Conservation (phyloP, 2,888 invertebrate genomes). For the Melipona bicolor region DNA sequence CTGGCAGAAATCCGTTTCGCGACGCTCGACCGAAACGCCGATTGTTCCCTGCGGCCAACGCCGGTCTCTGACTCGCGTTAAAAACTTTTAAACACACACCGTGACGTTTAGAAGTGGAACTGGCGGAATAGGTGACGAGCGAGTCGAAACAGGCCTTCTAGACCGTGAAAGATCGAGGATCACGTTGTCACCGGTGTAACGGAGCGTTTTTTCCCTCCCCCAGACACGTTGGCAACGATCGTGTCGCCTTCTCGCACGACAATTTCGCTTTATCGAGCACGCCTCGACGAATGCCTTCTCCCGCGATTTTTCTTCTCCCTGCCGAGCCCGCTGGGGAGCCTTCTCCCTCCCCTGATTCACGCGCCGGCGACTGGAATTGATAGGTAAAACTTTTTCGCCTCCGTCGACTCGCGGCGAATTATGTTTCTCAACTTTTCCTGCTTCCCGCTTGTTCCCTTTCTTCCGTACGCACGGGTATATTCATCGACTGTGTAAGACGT, state of each 20-base stretch:
- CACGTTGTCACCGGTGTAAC: conserved; percentile 50
- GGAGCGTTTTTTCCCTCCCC: conserved; percentile 41
- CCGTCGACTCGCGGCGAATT: not conserved
- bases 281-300: conserved; percentile 44
- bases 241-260: conserved; percentile 37
- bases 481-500: not conserved
- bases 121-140: conserved; percentile 32
- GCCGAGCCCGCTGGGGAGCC: not conserved
- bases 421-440: not conserved
- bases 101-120: not conserved
- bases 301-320: conserved; percentile 21
- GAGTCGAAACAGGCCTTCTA: conserved; percentile 21
- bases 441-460: not conserved
- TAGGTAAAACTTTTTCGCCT: not conserved
- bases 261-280: conserved; percentile 57
- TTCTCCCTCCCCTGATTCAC: not conserved
- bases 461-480: not conserved
- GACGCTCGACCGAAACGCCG: conserved; percentile 29
- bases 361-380: not conserved
- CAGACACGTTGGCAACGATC: conserved; percentile 35
- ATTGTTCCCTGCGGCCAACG: conserved; percentile 24
- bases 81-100: conserved; percentile 62
- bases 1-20: conserved; percentile 58
- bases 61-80: conserved; percentile 27
- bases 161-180: conserved; percentile 64